Evolutionary conservation across 1,140 invertebrate species (phyloP).

Genomic region (Drosophila pallidifrons): DNA sequence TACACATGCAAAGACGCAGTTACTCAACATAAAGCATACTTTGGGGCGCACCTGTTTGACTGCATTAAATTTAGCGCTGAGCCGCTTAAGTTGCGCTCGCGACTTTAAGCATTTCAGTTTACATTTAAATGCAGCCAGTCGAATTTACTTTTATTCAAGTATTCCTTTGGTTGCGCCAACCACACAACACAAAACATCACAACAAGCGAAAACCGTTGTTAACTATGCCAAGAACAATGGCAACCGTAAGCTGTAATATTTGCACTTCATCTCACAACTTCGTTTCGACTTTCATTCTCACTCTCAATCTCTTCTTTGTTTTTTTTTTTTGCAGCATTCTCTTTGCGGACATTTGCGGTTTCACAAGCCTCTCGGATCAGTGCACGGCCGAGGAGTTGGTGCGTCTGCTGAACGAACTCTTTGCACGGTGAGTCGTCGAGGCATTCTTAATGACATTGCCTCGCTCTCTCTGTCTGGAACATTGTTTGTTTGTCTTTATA

Average conservation of each 20-base stretch:
- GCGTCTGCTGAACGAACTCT: constrained; percentile 96
- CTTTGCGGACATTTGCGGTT: constrained; percentile 99
- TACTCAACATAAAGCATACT: constrained; percentile 68
- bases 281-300: constrained; percentile 5
- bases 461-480: neutral
- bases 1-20: neutral
- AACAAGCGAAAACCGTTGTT: neutral
- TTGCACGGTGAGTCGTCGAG: constrained; percentile 90
- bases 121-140: constrained; percentile 9
- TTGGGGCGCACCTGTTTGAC: constrained; percentile 69
- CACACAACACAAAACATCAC: constrained; percentile 8
- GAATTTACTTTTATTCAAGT: constrained; percentile 39
- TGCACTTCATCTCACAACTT: constrained; percentile 25
- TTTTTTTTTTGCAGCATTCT: constrained; percentile 92
- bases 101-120: constrained; percentile 14
- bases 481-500: neutral
- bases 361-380: constrained; percentile 96
- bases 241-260: constrained; percentile 42
- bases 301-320: constrained; percentile 20
- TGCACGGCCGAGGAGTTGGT: constrained; percentile 98
- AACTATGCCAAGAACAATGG: constrained; percentile 26
- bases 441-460: neutral
- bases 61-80: constrained; percentile 79
- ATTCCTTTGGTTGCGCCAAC: constrained; percentile 24
- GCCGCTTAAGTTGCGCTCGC: constrained; percentile 67